A percentile compares a stretch with the other conserved stretches of the same genome.
Evolutionary conservation across 1,140 invertebrate species (phyloP).

Genomic region (Zaprionus ornatus): DNA sequence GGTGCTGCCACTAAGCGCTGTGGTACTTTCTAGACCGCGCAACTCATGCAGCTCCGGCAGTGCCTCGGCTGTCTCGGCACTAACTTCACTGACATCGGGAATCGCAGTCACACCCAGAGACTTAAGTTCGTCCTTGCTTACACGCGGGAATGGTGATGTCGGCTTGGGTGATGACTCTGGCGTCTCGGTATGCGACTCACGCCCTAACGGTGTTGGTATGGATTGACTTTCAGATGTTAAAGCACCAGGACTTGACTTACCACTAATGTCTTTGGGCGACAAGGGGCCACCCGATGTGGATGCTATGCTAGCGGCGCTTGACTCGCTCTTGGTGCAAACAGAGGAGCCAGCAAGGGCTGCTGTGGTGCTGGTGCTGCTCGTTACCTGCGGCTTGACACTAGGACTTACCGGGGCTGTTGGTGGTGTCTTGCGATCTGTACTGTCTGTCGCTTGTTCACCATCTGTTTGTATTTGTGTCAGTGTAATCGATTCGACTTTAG

Average conservation of each 20-base stretch:
- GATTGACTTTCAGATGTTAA: slow-evolving; percentile 83
- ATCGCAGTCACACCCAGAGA: slow-evolving; percentile 43
- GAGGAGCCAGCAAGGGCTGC: slow-evolving; percentile 7
- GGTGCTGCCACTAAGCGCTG: slow-evolving; percentile 74
- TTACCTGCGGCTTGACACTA: slow-evolving; percentile 52
- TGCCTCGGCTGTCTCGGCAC: slow-evolving; percentile 21
- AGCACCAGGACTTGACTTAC: slow-evolving; percentile 80
- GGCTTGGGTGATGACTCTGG: slow-evolving; percentile 83
- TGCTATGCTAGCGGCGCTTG: slow-evolving; percentile 62
- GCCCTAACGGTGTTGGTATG: slow-evolving; percentile 78
- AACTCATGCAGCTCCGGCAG: slow-evolving; percentile 74
- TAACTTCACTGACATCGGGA: slow-evolving; percentile 14
- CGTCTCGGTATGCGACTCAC: slow-evolving; percentile 77
- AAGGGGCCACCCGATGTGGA: slow-evolving; percentile 73
- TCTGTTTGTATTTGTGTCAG: slow-evolving; percentile 59
- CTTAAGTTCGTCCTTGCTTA: slow-evolving; percentile 74
- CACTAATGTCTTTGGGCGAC: slow-evolving; percentile 79
- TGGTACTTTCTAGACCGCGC: slow-evolving; percentile 74
- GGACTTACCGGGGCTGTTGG: slow-evolving; percentile 81
- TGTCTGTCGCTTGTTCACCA: slow-evolving; percentile 28
- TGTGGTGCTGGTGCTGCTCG: slow-evolving; percentile 21
- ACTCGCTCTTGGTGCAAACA: slow-evolving; percentile 48
- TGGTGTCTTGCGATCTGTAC: slow-evolving; percentile 72
- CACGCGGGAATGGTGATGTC: slow-evolving; percentile 81
- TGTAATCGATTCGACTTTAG: slow-evolving; percentile 66